phyloP scores from a whole-genome alignment of 2,888 invertebrate genomes.

The Drosophila lutescens region DNA sequence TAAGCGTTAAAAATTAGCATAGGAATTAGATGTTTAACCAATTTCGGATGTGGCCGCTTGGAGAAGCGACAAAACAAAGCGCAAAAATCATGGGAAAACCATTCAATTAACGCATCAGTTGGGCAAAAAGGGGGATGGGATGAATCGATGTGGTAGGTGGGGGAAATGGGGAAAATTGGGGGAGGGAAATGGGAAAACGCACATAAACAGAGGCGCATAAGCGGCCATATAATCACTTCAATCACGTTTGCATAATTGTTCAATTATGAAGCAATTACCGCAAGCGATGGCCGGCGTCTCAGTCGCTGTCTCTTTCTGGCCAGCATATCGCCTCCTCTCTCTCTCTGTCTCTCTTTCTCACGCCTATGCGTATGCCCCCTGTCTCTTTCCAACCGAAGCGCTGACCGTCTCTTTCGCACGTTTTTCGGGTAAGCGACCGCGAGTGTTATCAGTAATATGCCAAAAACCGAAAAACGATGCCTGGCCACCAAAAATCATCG shows the following conservation, averaged over 20 bases:
- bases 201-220: conserved; percentile 69
- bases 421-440: conserved; percentile 30
- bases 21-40: conserved; percentile 26
- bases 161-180: conserved; percentile 28
- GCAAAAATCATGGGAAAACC: conserved; percentile 36
- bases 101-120: conserved; percentile 40
- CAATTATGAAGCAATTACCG: conserved; percentile 77
- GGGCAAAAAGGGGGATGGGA: not conserved
- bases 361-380: not conserved
- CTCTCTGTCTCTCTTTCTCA: conserved; percentile 4
- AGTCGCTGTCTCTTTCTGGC: conserved; percentile 5
- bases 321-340: not conserved
- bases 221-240: conserved; percentile 76
- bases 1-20: conserved; percentile 13
- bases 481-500: conserved; percentile 65
- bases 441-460: conserved; percentile 73
- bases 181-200: conserved; percentile 33
- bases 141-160: conserved; percentile 68
- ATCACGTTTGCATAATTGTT: conserved; percentile 80
- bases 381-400: not conserved
- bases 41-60: conserved; percentile 6
- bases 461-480: conserved; percentile 70
- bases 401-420: conserved; percentile 20
- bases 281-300: conserved; percentile 47
- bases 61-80: conserved; percentile 12